These are phyloP conservation scores for Lipophrys pholis DNA, from an alignment of 2,113 vertebrate genomes.

Conservation along the genomic window DNA sequence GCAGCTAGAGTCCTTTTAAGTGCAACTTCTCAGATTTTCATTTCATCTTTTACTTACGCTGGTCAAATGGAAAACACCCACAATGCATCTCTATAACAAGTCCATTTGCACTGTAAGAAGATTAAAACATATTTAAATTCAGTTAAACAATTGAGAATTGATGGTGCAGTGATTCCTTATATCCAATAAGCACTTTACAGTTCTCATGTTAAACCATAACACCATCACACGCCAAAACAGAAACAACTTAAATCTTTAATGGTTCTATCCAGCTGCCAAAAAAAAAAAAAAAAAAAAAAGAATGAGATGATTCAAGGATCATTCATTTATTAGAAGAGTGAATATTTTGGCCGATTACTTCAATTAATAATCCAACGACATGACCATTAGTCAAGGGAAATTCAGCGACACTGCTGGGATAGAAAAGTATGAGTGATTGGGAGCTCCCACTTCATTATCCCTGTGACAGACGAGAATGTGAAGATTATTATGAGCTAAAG, in stretches of 20 bases:
- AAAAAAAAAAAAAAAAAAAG: conserved; percentile 2
- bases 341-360: conserved; percentile 73
- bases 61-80: too few species aligned
- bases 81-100: too few species aligned
- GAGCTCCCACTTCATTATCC: conserved; percentile 75
- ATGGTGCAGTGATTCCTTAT: neutral
- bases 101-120: too few species aligned
- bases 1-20: neutral
- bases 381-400: conserved; percentile 69
- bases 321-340: conserved; percentile 41
- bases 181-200: neutral
- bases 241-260: neutral
- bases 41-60: too few species aligned
- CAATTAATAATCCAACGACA: conserved; percentile 72
- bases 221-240: neutral
- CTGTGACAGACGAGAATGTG: conserved; percentile 42
- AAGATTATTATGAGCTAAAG: conserved; percentile 48
- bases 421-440: conserved; percentile 72
- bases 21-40: too few species aligned
- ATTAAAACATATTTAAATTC: too few species aligned
- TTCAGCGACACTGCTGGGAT: conserved; percentile 44
- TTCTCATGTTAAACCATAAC: neutral
- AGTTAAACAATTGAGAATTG: too few species aligned
- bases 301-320: conserved; percentile 22
- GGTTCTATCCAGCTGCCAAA: conserved; percentile 3